Evolutionary conservation across 2,113 vertebrate species (phyloP).

Genomic region (Alexandromys fortis): DNA sequence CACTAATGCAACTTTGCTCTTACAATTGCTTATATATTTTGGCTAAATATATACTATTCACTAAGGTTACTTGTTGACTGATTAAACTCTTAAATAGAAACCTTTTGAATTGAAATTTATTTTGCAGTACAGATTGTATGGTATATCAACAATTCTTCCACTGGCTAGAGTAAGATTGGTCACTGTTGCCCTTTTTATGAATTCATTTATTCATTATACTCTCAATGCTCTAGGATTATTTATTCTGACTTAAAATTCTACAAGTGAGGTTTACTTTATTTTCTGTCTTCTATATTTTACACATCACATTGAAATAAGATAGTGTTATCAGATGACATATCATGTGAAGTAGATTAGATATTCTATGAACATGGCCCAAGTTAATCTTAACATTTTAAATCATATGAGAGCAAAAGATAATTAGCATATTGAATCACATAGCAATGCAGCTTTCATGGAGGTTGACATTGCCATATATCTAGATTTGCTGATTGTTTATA

Average conservation of each 20-base stretch:
- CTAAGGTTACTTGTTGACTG: not conserved
- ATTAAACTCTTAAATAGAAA: not conserved
- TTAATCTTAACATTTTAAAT: constrained; percentile 48
- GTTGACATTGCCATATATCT: not conserved
- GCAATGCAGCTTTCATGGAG: not conserved
- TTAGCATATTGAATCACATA: not conserved
- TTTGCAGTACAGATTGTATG: not conserved
- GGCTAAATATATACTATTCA: not conserved
- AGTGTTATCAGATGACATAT: not conserved
- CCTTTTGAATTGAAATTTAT: not conserved
- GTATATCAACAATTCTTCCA: not conserved
- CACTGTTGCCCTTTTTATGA: not conserved
- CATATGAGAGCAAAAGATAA: not conserved
- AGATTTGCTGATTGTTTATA: constrained; percentile 31
- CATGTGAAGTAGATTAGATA: not conserved
- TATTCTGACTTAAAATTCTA: not conserved
- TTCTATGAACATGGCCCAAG: not conserved
- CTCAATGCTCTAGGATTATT: not conserved
- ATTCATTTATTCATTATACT: not conserved
- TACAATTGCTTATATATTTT: not conserved
- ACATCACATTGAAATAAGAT: not conserved
- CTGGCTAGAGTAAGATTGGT: not conserved
- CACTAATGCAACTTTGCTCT: not conserved
- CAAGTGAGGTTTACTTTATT: not conserved
- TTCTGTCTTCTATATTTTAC: not conserved